Evolutionary conservation across 2,797 vertebrate genomes (phyloP), one percentile per base, ranked within the genome.

Genomic region (Malurus splendens): DNA sequence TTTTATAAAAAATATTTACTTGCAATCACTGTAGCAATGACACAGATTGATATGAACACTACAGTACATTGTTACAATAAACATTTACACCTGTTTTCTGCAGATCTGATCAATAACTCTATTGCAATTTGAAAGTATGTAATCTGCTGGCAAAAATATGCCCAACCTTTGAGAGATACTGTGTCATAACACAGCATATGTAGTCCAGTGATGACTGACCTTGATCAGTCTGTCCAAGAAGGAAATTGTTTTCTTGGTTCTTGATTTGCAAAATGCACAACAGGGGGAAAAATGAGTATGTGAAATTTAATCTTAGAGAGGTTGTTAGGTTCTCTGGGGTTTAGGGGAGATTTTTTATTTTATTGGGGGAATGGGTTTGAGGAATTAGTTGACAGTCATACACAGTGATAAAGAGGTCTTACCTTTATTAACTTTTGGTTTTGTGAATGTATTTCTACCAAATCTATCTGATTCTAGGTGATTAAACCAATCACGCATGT

Each of bases 71-170:
- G 67, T 86, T 82, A 32, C 57, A 76, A 71, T 82, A 73, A 88
- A 92, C 20, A 24, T 73, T 76, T 82, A 44, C 25, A 76, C 75
- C 54, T 88, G 14, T 90, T 57, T 95, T 82, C 87, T 85, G 54
- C 76, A 91, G 84, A 54, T 89, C 84, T 82, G 54, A 66, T 82
- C 65, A 74, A 57, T 68, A 85, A 5, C 47, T 93, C 42, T 64
- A 60, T n/a, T 61, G 72, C 67, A 67, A 9, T 76, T 52, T 93
- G 82, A 87, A 89, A 85, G 68, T 71, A 64, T 44, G 47, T 77
- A 61, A 41, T 85, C 89, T 79, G 18, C 75, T 85, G 76, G 51
- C 47, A 71, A 0, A 33, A 61, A 61, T 87, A 84, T 71, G 51
- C 79, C 57, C 61, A 65, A 48, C 41, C 61, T 84, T 87, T 84